Evolutionary conservation across 2,888 invertebrate species (phyloP).

Genomic region (Caenorhabditis zanzibari): DNA sequence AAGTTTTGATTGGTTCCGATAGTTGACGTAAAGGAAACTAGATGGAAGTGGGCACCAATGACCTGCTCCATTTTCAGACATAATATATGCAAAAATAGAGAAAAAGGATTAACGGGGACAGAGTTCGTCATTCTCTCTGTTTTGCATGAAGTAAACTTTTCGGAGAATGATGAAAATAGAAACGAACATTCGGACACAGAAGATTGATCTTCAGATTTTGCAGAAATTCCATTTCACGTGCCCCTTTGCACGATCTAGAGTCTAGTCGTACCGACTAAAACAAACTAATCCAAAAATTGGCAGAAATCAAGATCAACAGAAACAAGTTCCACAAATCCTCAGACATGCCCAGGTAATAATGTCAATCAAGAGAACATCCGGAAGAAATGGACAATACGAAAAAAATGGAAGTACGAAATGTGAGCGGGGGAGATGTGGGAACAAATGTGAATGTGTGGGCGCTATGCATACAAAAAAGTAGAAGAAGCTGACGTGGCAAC

Average conservation of each 20-base stretch:
- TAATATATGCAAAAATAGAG: constrained; percentile 28
- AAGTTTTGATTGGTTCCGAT: constrained; percentile 48
- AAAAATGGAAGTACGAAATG: constrained; percentile 31
- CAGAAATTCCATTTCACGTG: constrained; percentile 3
- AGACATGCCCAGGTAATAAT: not conserved
- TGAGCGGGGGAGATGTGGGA: constrained; percentile 33
- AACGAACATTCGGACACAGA: constrained; percentile 13
- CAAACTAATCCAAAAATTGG: constrained; percentile 41
- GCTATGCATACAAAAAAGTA: constrained; percentile 43
- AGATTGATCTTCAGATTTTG: constrained; percentile 8
- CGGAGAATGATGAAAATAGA: constrained; percentile 1
- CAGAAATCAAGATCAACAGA: constrained; percentile 12
- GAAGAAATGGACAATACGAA: constrained; percentile 1
- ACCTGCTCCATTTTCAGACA: constrained; percentile 38
- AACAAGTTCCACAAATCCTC: constrained; percentile 1
- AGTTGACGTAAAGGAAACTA: constrained; percentile 36
- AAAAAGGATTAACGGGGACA: constrained; percentile 31
- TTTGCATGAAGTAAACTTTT: constrained; percentile 8
- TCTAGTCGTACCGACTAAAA: constrained; percentile 9
- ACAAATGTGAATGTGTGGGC: constrained; percentile 36
- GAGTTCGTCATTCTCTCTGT: constrained; percentile 35
- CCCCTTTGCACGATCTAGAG: not conserved
- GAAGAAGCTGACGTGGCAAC: constrained; percentile 46
- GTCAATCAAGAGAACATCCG: constrained; percentile 29
- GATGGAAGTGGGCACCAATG: constrained; percentile 27